These are phyloP conservation scores for Reticulitermes speratus DNA, from an alignment of 1,140 invertebrate species.

Conservation along the genomic window DNA sequence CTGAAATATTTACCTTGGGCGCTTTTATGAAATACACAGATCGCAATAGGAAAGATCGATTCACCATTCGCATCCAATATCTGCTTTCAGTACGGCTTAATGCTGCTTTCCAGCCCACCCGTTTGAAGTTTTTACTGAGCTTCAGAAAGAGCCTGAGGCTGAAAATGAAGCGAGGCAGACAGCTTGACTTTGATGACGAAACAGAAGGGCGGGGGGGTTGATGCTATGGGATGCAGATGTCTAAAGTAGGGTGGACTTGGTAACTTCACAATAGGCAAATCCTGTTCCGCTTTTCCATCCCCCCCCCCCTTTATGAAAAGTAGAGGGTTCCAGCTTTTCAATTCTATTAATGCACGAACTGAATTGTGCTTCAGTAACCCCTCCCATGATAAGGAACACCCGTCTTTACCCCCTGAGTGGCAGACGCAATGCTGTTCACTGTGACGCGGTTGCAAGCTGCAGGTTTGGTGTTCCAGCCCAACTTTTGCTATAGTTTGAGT, in stretches of 20 bases:
- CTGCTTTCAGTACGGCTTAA: not conserved
- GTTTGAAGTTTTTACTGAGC: constrained; percentile 1
- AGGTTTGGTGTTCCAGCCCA: not conserved
- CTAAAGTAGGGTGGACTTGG: not conserved
- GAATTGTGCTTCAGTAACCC: not conserved
- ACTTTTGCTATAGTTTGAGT: not conserved
- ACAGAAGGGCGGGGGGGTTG: not conserved
- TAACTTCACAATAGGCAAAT: not conserved
- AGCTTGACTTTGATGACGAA: constrained; percentile 9
- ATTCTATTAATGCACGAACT: not conserved
- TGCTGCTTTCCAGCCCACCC: not conserved
- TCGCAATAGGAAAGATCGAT: not conserved
- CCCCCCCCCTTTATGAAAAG: not conserved
- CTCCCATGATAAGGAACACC: not conserved
- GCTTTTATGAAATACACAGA: not conserved
- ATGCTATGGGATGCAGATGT: not conserved
- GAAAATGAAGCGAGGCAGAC: not conserved
- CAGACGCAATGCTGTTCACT: not conserved
- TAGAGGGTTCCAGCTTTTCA: not conserved
- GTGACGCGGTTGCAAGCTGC: not conserved
- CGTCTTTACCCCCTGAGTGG: not conserved
- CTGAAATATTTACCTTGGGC: not conserved
- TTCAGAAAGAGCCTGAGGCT: not conserved
- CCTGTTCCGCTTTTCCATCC: not conserved
- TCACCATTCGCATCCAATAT: not conserved